A percentile compares a stretch with the other conserved stretches of the same genome.
Evolutionary conservation across 2,113 vertebrate genomes (phyloP).

Genomic region (Saimiri boliviensis): DNA sequence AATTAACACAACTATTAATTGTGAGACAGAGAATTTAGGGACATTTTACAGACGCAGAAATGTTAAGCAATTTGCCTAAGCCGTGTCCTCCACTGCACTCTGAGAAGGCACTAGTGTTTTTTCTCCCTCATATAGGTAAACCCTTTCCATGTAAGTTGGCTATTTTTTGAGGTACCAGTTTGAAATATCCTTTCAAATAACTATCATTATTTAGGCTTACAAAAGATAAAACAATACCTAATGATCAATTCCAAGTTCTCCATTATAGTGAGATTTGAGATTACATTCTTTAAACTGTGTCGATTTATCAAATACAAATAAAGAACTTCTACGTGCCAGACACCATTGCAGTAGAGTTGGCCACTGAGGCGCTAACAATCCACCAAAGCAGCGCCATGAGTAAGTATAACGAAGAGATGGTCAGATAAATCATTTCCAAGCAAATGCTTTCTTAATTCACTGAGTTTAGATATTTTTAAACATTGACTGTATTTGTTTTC

Average conservation of each 20-base stretch:
- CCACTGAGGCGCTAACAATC: background rate
- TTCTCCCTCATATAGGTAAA: background rate
- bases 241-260: background rate
- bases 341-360: background rate
- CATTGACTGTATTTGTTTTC: background rate
- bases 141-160: background rate
- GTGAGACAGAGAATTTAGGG: too few species aligned
- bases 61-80: background rate
- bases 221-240: background rate
- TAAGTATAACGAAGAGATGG: background rate
- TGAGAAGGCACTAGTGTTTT: background rate
- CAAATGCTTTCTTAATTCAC: background rate
- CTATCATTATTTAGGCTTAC: background rate
- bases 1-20: background rate
- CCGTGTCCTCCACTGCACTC: too few species aligned
- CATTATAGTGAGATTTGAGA: background rate
- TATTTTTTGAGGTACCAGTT: background rate
- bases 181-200: background rate
- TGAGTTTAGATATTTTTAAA: background rate
- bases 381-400: background rate
- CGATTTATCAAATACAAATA: background rate
- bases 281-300: background rate
- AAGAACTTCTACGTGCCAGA: background rate
- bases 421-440: background rate
- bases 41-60: background rate